phyloP scores from a whole-genome alignment of 2,797 vertebrate species.

The Phyllotis vaccarum region DNA sequence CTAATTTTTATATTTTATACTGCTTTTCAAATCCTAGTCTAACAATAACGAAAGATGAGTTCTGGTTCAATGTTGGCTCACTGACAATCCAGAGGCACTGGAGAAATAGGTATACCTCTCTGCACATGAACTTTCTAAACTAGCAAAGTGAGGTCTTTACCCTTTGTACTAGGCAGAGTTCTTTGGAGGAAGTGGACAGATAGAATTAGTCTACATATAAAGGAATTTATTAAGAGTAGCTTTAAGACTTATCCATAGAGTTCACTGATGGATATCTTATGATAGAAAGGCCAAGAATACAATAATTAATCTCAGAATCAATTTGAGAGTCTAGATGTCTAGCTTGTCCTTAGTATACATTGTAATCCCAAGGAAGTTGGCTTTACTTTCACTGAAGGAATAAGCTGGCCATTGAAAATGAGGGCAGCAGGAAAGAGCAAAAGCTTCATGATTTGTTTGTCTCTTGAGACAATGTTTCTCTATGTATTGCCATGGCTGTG shows the following conservation, averaged over 20 bases:
- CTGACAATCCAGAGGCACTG: background rate
- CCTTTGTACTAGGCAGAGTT: background rate
- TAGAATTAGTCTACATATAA: background rate
- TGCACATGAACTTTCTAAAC: background rate
- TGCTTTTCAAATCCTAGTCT: background rate
- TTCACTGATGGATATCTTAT: background rate
- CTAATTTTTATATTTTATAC: background rate
- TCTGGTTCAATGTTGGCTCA: background rate
- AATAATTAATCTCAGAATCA: background rate
- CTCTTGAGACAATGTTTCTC: no score
- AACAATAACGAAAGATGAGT: background rate
- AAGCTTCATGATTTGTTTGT: background rate
- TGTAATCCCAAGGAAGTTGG: background rate
- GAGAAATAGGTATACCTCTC: background rate
- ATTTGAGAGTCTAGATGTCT: background rate
- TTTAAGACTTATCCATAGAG: background rate
- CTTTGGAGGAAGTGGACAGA: background rate
- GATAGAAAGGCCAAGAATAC: background rate
- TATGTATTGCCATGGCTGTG: no score
- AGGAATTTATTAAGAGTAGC: background rate
- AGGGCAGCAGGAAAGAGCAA: no score
- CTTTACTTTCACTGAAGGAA: background rate
- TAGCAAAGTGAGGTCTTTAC: background rate
- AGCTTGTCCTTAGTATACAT: background rate
- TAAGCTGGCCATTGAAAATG: background rate